These are phyloP conservation scores for Megalops atlanticus DNA, from an alignment of 2,113 vertebrate species.

Conservation along the genomic window DNA sequence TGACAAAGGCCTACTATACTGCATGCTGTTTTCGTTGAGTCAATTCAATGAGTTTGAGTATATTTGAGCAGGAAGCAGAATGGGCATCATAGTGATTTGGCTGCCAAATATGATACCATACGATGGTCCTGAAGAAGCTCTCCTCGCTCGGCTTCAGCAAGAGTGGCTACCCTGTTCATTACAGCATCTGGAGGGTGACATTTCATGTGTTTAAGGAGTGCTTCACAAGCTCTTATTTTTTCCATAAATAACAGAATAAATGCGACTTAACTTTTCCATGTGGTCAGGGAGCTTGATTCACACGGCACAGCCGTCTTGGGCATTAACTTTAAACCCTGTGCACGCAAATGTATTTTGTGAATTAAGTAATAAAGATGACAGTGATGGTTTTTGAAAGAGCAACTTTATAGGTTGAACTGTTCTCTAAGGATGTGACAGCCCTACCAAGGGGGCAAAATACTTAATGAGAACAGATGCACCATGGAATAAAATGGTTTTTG, in stretches of 20 bases:
- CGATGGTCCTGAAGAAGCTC: too few species aligned
- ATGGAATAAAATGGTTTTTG: conserved; percentile 33
- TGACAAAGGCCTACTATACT: too few species aligned
- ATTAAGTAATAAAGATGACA: background rate
- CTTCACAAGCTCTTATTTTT: background rate
- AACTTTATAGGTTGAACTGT: background rate
- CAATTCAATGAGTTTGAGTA: too few species aligned
- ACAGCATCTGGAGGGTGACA: background rate
- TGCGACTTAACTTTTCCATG: background rate
- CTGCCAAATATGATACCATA: too few species aligned
- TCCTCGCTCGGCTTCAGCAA: too few species aligned
- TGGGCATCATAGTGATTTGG: too few species aligned
- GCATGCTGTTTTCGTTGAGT: too few species aligned
- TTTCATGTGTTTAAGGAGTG: background rate
- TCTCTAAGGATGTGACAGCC: background rate
- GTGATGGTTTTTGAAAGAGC: background rate
- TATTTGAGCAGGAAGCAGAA: too few species aligned
- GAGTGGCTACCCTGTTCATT: background rate
- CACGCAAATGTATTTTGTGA: background rate
- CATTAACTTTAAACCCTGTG: too few species aligned
- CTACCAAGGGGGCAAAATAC: too few species aligned
- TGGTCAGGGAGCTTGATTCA: background rate
- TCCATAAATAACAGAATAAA: background rate
- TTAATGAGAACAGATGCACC: background rate
- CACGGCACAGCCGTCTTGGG: background rate